Base-by-base conservation (phyloP, 2,113 vertebrate species). In the Semnornis frantzii region DNA sequence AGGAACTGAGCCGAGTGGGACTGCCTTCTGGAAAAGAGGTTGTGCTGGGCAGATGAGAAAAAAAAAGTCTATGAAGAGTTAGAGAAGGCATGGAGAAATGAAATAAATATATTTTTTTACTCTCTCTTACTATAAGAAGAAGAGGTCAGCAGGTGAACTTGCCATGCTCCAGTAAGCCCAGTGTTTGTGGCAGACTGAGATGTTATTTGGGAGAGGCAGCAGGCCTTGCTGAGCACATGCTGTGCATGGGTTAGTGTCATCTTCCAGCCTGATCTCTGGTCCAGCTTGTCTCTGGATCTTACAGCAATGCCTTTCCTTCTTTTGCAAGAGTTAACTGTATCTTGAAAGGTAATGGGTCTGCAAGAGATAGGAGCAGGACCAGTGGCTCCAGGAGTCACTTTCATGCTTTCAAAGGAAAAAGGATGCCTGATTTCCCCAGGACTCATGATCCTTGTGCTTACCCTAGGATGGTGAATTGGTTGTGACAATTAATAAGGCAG, bases 371-470 rank as follows among this genome's bases (percentile, higher is more conserved):
- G 4, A 82, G 33, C 11, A 68, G n/a, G 25, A 80, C 42, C 30
- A 33, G 15, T 37, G 25, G 37, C 20, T 64, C 42, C 33, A 70
- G 55, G 18, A 63, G 18, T 13, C 57, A 60, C 5, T 2, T 75
- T 14, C 6, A 13, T 68, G 37, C 16, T 15, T 76, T 69, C 50
- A n/a, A 7, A 76, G 14, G 24, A 57, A 73, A 76, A 16, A 4
- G 4, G 3, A 19, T 15, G 7, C 4, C 31, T 58, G 12, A 52
- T 50, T 73, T 80, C 59, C 79, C 17, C 23, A 58, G n/a, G 46
- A 28, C 4, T 73, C 3, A 0, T 6, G 4, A 13, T 87, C 17
- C 8, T 54, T 30, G 44, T 14, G 7, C 37, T 90, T 3, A 0
- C 16, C 17, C 31, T 8, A 46, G 11, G 37, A 37, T 37, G 37